Conservation (phyloP, 2,888 invertebrate genomes). For the Stegophylla sp. region DNA sequence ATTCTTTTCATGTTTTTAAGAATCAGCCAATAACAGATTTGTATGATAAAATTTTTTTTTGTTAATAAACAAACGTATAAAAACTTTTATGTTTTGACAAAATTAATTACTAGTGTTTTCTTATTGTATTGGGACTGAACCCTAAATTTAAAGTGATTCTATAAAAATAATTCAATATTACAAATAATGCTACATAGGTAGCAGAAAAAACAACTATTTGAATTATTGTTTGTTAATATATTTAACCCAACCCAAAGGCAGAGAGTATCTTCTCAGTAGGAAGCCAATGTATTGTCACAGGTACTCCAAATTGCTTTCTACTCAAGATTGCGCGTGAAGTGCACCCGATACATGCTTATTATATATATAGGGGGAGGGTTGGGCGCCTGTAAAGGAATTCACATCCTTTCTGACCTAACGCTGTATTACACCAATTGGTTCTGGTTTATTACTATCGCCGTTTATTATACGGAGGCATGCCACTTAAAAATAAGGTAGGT, state of each 20-base stretch:
- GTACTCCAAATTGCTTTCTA: conserved; percentile 27
- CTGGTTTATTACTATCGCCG: conserved; percentile 45
- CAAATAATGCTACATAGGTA: neutral
- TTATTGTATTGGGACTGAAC: too few relatives aligned
- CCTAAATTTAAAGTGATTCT: neutral
- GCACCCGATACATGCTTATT: conserved; percentile 23
- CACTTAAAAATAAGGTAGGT: conserved; percentile 11
- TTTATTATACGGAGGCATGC: conserved; percentile 41
- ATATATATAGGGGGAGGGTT: conserved; percentile 28
- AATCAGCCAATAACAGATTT: too few relatives aligned
- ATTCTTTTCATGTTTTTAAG: too few relatives aligned
- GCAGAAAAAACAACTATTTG: neutral
- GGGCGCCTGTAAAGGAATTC: conserved; percentile 42
- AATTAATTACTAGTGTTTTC: too few relatives aligned
- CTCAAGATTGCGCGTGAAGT: conserved; percentile 31
- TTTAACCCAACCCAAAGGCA: conserved; percentile 11
- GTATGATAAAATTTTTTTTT: too few relatives aligned
- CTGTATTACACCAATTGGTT: conserved; percentile 37
- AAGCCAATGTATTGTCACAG: conserved; percentile 3
- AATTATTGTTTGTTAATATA: neutral
- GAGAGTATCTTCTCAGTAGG: conserved; percentile 1
- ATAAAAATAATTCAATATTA: neutral
- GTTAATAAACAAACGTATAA: too few relatives aligned
- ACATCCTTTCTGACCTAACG: conserved; percentile 43
- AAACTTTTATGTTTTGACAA: too few relatives aligned